A percentile compares a stretch with the other conserved stretches of the same genome.
Conservation (phyloP, 2,888 invertebrate species). For the Lasioglossum leucozonium region DNA sequence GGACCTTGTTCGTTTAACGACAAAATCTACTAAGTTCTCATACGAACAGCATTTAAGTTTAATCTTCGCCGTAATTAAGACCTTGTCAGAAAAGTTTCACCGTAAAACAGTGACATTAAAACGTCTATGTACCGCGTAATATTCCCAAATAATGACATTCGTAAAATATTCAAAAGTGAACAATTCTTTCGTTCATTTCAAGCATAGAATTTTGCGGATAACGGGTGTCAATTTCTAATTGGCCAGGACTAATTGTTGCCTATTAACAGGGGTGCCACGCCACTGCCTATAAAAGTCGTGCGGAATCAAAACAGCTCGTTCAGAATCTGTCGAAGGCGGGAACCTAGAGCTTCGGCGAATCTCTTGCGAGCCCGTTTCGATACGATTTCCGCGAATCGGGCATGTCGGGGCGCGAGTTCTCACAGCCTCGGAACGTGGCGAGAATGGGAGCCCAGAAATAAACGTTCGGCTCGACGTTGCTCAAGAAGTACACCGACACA, state of each 20-base stretch:
- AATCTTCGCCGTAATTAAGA: background rate
- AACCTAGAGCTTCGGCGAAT: background rate
- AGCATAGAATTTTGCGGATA: background rate
- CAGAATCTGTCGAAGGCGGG: background rate
- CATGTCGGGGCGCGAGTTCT: slow-evolving; percentile 22
- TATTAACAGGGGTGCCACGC: background rate
- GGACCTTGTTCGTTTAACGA: background rate
- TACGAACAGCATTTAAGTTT: background rate
- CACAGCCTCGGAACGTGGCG: slow-evolving; percentile 37
- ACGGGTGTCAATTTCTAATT: background rate
- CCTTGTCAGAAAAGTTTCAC: background rate
- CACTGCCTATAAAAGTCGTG: background rate
- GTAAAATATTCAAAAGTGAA: background rate
- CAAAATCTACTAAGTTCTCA: background rate
- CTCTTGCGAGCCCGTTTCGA: slow-evolving; percentile 17
- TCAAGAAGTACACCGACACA: slow-evolving; percentile 39
- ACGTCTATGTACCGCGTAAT: background rate
- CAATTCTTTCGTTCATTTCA: background rate
- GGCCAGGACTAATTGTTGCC: background rate
- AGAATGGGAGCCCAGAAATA: slow-evolving; percentile 62
- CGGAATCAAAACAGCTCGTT: background rate
- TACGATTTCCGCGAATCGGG: slow-evolving; percentile 45
- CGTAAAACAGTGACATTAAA: background rate
- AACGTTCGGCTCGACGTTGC: slow-evolving; percentile 39
- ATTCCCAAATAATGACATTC: too few relatives aligned